A percentile compares a stretch with the other conserved stretches of the same genome.
Evolutionary conservation across 2,888 invertebrate species (phyloP).

Genomic region (Drosophila stalkeri): DNA sequence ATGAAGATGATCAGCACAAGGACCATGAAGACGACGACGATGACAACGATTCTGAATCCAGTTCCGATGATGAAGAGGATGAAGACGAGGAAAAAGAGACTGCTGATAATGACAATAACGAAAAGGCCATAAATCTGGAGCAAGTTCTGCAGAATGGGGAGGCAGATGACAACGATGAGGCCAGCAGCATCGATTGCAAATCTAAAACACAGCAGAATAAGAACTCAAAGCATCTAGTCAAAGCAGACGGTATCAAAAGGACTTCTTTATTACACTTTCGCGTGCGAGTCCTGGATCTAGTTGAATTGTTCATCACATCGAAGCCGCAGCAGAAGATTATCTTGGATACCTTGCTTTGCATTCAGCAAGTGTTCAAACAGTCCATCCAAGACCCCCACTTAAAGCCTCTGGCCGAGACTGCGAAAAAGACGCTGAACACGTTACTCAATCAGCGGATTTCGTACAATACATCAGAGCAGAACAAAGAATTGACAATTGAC

Average conservation of each 20-base stretch:
- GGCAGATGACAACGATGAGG: conserved; percentile 33
- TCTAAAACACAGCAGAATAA: background rate
- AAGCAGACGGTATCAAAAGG: conserved; percentile 51
- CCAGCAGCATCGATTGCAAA: conserved; percentile 65
- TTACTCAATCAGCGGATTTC: conserved; percentile 27
- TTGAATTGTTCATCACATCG: conserved; percentile 40
- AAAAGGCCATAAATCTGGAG: conserved; percentile 29
- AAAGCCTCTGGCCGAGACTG: conserved; percentile 36
- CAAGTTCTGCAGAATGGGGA: conserved; percentile 35
- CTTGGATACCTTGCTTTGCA: conserved; percentile 35
- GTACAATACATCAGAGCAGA: background rate
- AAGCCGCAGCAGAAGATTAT: conserved; percentile 39
- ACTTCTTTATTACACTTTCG: conserved; percentile 66
- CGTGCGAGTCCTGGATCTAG: conserved; percentile 54
- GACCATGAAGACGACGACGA: conserved; percentile 11
- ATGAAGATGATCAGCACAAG: conserved; percentile 4
- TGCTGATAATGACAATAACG: background rate
- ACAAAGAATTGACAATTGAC: conserved; percentile 29
- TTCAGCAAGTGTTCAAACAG: conserved; percentile 31
- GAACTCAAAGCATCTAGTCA: conserved; percentile 38
- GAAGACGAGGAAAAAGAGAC: background rate
- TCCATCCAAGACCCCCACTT: conserved; percentile 16
- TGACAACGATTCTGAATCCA: background rate
- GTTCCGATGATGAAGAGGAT: no score
- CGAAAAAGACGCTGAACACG: conserved; percentile 44